Base-by-base conservation (phyloP, 2,888 invertebrate genomes). In the Acleris emargana region DNA sequence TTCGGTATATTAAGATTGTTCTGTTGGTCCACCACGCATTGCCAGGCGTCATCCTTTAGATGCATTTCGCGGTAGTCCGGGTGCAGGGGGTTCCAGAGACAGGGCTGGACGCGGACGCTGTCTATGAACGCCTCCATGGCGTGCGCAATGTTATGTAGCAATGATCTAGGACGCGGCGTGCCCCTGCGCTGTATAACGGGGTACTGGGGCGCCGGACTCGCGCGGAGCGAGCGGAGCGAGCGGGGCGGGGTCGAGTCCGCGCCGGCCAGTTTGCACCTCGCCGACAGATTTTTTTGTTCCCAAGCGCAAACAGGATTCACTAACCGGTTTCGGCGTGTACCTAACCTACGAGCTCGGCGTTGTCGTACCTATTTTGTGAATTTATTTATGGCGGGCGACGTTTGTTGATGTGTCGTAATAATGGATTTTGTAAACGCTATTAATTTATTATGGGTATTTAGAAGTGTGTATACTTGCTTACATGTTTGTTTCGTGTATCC, bases 71-170 rank as follows among this genome's bases (percentile, higher is more conserved):
- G 81, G 67, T 91, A 89, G 67, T 89, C 88, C 1, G 85, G 85
- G 68, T 90, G 87, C 64, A 85, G 76, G 0, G 91, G 90, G 68
- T 91, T 89, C 91, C 91, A 91, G 2, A 91, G 72, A 68, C 90
- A 89, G 11, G 88, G 89, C 58, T 89, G 83, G 20, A 76, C 71
- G 50, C 90, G 83, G 13, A 91, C 89, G 18, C 81, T 80, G 76
- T 88, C 87, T 75, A 91, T 91, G 62, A 91, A 88, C 57, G 76
- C 76, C 73, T 90, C 86, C 91, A 91, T 91, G 25, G 13, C 13
- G 17, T 9, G 18, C 20, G 13, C 5, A 6, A 9, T 32, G 32
- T 16, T 16, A 38, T 28, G 7, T 13, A 13, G 20, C 52, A 17
- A 16, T 11, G 13, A 47, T 0, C 5, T 11, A 38, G 18, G 22